phyloP scores from a whole-genome alignment of 92 coral and sea anemone species.

The Blastomussa wellsi region DNA sequence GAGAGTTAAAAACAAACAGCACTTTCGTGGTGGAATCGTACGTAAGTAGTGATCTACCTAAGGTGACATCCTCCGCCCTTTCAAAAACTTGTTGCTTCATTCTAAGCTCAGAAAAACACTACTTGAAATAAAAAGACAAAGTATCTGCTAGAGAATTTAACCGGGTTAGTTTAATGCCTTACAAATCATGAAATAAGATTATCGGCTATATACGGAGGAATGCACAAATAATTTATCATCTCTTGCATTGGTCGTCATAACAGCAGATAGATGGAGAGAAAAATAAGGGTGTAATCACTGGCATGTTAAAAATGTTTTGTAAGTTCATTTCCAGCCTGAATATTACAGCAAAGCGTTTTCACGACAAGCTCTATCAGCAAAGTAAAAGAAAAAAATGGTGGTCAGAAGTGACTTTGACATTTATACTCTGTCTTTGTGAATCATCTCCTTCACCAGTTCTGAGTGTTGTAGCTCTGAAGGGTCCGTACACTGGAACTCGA shows the following conservation, averaged over 20 bases:
- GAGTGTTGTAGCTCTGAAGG: conserved; percentile 27
- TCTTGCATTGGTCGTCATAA: background rate
- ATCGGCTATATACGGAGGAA: background rate
- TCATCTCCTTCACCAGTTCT: conserved; percentile 37
- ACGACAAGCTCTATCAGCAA: background rate
- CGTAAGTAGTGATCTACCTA: too few relatives aligned
- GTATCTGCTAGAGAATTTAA: background rate
- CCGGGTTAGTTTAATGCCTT: background rate
- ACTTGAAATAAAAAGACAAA: background rate
- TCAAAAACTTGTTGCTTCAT: too few relatives aligned
- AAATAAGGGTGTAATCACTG: background rate
- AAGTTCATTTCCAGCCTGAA: background rate
- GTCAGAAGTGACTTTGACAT: background rate
- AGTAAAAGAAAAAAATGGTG: background rate
- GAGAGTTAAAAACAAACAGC: too few relatives aligned
- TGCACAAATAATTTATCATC: too few relatives aligned
- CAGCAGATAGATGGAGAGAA: background rate
- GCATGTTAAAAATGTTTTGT: background rate
- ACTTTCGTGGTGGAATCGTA: too few relatives aligned
- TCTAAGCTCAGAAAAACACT: too few relatives aligned
- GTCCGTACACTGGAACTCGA: conserved; percentile 44
- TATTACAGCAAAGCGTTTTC: background rate
- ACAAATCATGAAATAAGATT: background rate
- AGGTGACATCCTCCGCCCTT: too few relatives aligned
- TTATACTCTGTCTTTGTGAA: conserved; percentile 41